These are phyloP conservation scores for Gallinago media DNA, from an alignment of 2,113 vertebrate species.

Conservation along the genomic window DNA sequence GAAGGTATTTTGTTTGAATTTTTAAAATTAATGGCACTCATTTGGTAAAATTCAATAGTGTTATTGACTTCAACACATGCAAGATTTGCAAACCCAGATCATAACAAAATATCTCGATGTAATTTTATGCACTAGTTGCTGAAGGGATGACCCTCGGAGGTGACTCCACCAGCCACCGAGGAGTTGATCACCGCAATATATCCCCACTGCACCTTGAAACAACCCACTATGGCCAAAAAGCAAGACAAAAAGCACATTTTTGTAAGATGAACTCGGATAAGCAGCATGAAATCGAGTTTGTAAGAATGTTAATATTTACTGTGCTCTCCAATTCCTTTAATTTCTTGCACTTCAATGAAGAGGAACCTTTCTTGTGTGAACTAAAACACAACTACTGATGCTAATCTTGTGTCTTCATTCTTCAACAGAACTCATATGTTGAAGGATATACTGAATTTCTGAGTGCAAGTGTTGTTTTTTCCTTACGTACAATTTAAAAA, in stretches of 20 bases:
- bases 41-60: neutral
- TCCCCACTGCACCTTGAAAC: neutral
- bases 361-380: neutral
- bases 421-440: neutral
- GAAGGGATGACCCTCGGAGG: neutral
- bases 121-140: neutral
- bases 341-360: neutral
- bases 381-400: neutral
- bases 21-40: conserved; percentile 14
- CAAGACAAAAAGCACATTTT: neutral
- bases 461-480: neutral
- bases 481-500: neutral
- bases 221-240: neutral
- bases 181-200: neutral
- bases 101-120: neutral
- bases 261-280: neutral
- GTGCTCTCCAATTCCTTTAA: neutral
- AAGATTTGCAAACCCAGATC: neutral
- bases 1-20: neutral
- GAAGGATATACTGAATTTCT: neutral
- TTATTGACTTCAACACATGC: neutral
- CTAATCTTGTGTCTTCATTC: neutral
- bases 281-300: neutral
- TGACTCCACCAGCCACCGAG: neutral
- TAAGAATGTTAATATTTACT: neutral